Evolutionary conservation across 2,113 vertebrate species (phyloP), one percentile per base, ranked within the genome.

Genomic region (Catharus bicknelli): DNA sequence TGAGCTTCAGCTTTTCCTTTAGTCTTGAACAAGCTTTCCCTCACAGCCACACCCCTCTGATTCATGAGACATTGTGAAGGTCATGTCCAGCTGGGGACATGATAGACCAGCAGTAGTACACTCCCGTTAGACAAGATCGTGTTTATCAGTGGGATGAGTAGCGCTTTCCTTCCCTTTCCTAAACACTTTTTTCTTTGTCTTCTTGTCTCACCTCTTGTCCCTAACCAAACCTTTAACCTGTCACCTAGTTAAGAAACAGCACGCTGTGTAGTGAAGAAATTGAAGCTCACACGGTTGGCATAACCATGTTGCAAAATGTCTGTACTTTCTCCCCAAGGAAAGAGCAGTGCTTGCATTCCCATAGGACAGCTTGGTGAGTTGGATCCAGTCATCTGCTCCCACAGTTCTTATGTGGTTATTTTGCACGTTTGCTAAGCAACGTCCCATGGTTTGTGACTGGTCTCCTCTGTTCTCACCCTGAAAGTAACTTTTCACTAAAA

Each of bases 341-440:
- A 66, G 47, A 91, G 42, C 51, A 48, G 23, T 16, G 53, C 34
- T 83, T 29, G 12, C 27, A 13, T 62, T 83, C 47, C 59, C 0
- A 1, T 9, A 50, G 61, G 87, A 70, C 47, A 54, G 42, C 43
- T 70, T 66, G n/a, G 47, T 47, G 64, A 63, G 45, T 26, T 3
- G 4, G 18, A 74, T 58, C 26, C 61, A 54, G 25, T 83, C 0
- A 0, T 20, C 21, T 59, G 30, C 8, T 15, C 66, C 34, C 2
- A 5, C 74, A 74, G 4, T 8, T 16, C 78, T 63, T 53, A n/a
- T 0, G 0, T 43, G 36, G 57, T 11, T 78, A n/a, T 73, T 86
- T 66, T 69, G 38, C 42, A 58, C 59, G n/a, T 83, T 83, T 0
- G 0, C 57, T 38, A 34, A 67, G 66, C 66, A 87, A 30, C 2